Conservation (phyloP, 2,888 invertebrate genomes). For the Meghimatium bilineatum region DNA sequence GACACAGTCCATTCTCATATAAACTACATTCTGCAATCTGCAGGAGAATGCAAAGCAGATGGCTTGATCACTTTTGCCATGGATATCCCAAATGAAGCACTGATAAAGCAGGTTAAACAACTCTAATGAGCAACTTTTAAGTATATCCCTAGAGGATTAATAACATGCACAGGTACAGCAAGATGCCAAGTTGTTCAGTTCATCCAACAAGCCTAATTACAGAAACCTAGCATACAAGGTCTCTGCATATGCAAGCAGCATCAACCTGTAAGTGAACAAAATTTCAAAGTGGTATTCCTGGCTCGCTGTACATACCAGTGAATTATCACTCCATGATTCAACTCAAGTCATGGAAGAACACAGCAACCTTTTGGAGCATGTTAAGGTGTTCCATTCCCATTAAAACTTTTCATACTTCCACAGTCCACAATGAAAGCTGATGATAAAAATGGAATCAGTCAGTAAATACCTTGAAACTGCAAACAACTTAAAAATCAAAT, state of each 20-base stretch:
- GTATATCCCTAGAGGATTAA: no score
- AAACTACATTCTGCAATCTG: no score
- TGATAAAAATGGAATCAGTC: background rate
- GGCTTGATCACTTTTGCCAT: no score
- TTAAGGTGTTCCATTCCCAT: background rate
- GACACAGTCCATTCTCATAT: no score
- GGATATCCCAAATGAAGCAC: no score
- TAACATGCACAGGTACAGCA: no score
- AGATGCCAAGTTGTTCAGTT: background rate
- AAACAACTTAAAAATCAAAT: no score
- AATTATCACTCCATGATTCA: background rate
- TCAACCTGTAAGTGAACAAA: background rate
- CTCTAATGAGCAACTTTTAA: no score
- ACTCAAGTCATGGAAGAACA: background rate
- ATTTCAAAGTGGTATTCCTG: background rate
- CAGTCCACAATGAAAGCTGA: slow-evolving; percentile 9
- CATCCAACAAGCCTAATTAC: background rate
- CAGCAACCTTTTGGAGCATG: background rate
- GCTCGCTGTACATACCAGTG: background rate
- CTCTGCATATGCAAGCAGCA: background rate
- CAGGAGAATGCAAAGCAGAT: no score
- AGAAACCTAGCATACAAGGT: background rate
- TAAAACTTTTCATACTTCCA: background rate
- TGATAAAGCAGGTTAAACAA: no score
- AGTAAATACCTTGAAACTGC: background rate